Evolutionary conservation across 2,113 vertebrate species (phyloP), one percentile per base, ranked within the genome.

Genomic region (Agelaius phoeniceus): DNA sequence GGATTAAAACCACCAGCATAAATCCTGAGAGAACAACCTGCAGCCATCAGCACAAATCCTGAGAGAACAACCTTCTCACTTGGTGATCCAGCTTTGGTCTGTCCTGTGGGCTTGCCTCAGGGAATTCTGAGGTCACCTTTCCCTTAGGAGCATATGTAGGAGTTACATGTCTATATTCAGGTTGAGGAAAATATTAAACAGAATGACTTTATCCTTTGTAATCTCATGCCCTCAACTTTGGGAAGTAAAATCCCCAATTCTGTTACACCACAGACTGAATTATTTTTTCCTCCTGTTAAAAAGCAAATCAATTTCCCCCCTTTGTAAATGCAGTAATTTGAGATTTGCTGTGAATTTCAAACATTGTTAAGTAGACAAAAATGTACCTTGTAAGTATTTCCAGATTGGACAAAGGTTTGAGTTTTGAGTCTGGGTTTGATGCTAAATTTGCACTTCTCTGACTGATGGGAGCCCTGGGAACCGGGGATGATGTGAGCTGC

Each of bases 101-200:
- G 46, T 88, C 61, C 90, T 76, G 67, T 84, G 83, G 92, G 87
- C 87, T 67, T 57, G 92, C 93, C 90, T 91, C 46, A 39, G 77
- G 94, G 75, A 91, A 81, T 84, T 93, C 65, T 55, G 48, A 94
- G 78, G 90, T 86, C 86, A 95, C 23, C 41, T 87, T 73, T 79
- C 83, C 73, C 46, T 69, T 33, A 68, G 30, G 18, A 55, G 37
- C 73, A 3, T 26, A 7, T 23, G 31, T n/a, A n/a, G 41, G 49
- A 92, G n/a, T 54, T 35, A 49, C 11, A 10, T 63, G 6, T 83
- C 69, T 75, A 39, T 24, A 24, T 73, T 52, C 27, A 65, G 17
- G 10, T 33, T 80, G 61, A 85, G 49, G 46, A 75, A 78, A 90
- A 57, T 78, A 58, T 82, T 79, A 66, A 84, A 51, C 37, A 89